Conservation (phyloP, 2,797 vertebrate species). For the Podargus strigoides region DNA sequence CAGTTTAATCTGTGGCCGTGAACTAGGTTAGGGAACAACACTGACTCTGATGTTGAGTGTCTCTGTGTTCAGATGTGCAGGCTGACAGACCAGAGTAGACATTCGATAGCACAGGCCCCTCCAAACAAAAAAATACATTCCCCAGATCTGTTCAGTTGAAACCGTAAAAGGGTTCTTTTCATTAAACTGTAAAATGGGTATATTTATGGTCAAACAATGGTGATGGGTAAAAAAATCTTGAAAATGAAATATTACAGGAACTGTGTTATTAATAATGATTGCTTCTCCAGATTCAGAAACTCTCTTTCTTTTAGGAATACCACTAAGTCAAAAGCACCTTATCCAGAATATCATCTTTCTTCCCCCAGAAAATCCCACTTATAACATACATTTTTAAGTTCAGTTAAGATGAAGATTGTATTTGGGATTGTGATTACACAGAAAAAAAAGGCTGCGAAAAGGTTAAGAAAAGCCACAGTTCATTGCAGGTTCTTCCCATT, state of each 20-base stretch:
- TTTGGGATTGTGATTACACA: background rate
- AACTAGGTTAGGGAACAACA: background rate
- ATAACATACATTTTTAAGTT: background rate
- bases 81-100: background rate
- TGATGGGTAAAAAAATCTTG: background rate
- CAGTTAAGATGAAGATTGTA: background rate
- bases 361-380: background rate
- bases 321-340: background rate
- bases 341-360: background rate
- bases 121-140: background rate
- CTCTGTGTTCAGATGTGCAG: background rate
- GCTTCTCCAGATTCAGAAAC: background rate
- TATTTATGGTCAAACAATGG: conserved; percentile 9
- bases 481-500: background rate
- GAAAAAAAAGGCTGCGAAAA: background rate
- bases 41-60: background rate
- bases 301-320: background rate
- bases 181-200: background rate
- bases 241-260: background rate
- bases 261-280: background rate
- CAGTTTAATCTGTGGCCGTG: background rate
- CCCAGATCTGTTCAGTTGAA: background rate
- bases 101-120: background rate
- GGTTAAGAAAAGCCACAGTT: background rate
- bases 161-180: background rate